Conservation (phyloP, 2,888 invertebrate species). For the Troglohyphantes excavatus region DNA sequence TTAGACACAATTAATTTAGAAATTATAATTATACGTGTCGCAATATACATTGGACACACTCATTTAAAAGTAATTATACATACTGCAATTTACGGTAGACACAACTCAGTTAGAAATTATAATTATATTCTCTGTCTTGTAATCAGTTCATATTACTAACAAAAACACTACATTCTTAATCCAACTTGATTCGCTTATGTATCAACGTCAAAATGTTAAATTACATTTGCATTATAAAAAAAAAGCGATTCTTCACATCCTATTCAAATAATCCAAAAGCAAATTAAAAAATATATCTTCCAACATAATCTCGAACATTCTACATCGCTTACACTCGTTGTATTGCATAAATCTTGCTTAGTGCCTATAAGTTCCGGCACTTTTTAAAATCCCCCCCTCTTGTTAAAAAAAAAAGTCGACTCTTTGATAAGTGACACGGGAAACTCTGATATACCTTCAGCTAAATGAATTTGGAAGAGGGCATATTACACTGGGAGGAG, state of each 20-base stretch:
- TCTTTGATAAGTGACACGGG: conserved; percentile 46
- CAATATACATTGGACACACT: too few species aligned
- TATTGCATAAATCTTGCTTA: conserved; percentile 58
- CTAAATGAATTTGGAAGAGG: conserved; percentile 66
- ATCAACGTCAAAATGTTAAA: not conserved
- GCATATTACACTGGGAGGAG: conserved; percentile 25
- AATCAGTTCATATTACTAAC: too few species aligned
- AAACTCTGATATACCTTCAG: conserved; percentile 55
- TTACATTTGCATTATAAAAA: conserved; percentile 29
- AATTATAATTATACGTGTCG: too few species aligned
- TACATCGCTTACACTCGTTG: not conserved
- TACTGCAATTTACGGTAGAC: too few species aligned
- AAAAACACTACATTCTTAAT: conserved; percentile 15
- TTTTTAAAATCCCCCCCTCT: not conserved
- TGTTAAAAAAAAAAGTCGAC: not conserved
- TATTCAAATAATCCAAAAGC: not conserved
- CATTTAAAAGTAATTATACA: too few species aligned
- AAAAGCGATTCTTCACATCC: not conserved
- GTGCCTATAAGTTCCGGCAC: conserved; percentile 36
- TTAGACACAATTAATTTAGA: too few species aligned
- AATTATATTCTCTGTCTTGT: too few species aligned
- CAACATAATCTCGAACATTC: not conserved
- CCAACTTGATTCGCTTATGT: not conserved
- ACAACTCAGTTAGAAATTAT: too few species aligned
- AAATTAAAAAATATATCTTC: conserved; percentile 7